phyloP scores from a whole-genome alignment of 2,797 vertebrate species.

The Enteromius radiatus region DNA sequence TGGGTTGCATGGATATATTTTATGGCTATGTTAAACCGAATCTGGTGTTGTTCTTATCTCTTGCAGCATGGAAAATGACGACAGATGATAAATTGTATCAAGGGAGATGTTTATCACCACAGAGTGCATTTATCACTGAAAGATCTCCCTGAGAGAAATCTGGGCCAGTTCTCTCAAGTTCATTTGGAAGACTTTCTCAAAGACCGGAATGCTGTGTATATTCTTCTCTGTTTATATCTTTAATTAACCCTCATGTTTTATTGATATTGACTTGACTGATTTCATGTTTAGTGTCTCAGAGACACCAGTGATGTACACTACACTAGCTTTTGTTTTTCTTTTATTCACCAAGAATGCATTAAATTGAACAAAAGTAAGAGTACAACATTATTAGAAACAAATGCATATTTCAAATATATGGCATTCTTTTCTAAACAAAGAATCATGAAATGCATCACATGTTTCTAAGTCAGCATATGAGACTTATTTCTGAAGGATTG shows the following conservation, averaged over 20 bases:
- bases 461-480: neutral
- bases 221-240: neutral
- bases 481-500: neutral
- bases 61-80: conserved; percentile 52
- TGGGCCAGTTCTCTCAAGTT: conserved; percentile 61
- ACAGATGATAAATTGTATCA: conserved; percentile 61
- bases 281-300: neutral
- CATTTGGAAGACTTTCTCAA: conserved; percentile 56
- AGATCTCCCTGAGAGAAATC: conserved; percentile 56
- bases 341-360: neutral
- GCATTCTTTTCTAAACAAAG: neutral
- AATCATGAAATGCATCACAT: neutral
- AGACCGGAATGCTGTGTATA: conserved; percentile 2
- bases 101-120: conserved; percentile 64
- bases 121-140: conserved; percentile 54
- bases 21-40: conserved; percentile 56
- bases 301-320: neutral
- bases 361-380: neutral
- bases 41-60: conserved; percentile 62
- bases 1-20: conserved; percentile 54
- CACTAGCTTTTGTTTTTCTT: neutral
- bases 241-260: conserved; percentile 4
- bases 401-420: neutral
- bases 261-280: neutral
- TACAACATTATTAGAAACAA: neutral